A percentile compares a stretch with the other conserved stretches of the same genome.
Evolutionary conservation across 2,113 vertebrate species (phyloP).

Genomic region (Lichenostomus cassidix): DNA sequence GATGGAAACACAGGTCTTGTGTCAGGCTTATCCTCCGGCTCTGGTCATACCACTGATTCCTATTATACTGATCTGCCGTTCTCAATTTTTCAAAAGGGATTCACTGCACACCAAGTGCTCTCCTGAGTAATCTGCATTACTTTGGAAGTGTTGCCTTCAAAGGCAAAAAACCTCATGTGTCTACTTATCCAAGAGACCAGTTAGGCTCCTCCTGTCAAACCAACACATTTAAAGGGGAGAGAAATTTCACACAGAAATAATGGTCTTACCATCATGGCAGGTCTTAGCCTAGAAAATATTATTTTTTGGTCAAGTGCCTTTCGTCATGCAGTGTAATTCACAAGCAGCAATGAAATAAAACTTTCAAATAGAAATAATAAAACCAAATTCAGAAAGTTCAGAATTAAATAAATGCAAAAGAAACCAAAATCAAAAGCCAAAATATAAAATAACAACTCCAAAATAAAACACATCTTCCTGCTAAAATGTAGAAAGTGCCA

Average conservation of each 20-base stretch:
- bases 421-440: neutral
- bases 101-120: neutral
- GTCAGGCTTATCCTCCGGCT: neutral
- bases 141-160: neutral
- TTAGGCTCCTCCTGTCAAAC: slow-evolving; percentile 3
- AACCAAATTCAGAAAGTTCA: neutral
- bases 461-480: neutral
- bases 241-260: neutral
- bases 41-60: neutral
- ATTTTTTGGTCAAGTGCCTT: neutral
- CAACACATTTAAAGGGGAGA: neutral
- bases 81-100: neutral
- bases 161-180: neutral
- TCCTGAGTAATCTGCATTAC: neutral
- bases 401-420: neutral
- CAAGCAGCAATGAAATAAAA: neutral
- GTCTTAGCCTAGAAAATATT: neutral
- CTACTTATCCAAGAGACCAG: neutral
- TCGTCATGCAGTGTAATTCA: neutral
- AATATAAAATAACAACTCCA: neutral
- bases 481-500: neutral
- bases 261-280: neutral
- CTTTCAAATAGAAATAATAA: neutral
- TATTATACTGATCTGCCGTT: neutral
- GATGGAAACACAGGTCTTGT: fast-evolving